Conservation (phyloP, 2,888 invertebrate species). For the Oligia strigilis region DNA sequence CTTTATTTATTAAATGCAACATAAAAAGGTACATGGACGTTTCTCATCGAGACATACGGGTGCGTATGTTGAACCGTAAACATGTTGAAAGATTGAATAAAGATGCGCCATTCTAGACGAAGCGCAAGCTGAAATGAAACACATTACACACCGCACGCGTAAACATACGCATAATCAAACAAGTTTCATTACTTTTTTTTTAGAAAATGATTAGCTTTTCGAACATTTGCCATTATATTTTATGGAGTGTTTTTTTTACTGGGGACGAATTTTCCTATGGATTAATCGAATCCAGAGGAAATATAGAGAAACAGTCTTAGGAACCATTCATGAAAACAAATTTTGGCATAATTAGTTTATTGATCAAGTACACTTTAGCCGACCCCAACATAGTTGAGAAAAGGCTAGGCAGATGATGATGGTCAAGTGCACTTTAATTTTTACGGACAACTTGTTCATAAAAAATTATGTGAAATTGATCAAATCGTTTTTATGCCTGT, state of each 20-base stretch:
- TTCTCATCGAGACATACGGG: slow-evolving; percentile 59
- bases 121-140: slow-evolving; percentile 65
- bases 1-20: slow-evolving; percentile 21
- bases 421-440: not conserved
- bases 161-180: slow-evolving; percentile 72
- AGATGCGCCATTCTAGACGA: slow-evolving; percentile 76
- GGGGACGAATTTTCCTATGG: too few species aligned
- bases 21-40: slow-evolving; percentile 20
- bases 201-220: slow-evolving; percentile 1
- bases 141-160: slow-evolving; percentile 59
- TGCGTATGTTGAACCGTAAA: slow-evolving; percentile 83
- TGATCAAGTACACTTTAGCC: not conserved
- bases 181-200: slow-evolving; percentile 9
- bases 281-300: not conserved
- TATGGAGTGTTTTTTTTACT: not conserved
- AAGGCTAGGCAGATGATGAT: too few species aligned
- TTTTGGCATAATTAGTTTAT: not conserved
- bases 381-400: too few species aligned
- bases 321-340: not conserved
- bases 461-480: not conserved
- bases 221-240: slow-evolving; percentile 8
- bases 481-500: not conserved
- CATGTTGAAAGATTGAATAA: slow-evolving; percentile 86
- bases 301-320: not conserved
- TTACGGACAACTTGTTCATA: not conserved